Evolutionary conservation across 2,797 vertebrate species (phyloP).

Genomic region (Eidolon dupreanum): DNA sequence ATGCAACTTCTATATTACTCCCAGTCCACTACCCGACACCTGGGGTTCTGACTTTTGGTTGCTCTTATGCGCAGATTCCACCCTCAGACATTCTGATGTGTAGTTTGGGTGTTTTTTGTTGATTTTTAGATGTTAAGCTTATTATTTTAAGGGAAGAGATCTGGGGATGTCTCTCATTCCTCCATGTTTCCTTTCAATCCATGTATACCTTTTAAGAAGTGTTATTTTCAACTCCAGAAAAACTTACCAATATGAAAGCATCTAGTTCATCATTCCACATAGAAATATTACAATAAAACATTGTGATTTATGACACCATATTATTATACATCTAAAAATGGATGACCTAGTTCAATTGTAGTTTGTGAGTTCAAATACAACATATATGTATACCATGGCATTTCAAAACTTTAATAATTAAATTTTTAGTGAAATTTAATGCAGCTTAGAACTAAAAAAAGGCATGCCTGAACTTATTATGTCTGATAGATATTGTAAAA

Average conservation of each 20-base stretch:
- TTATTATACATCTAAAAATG: neutral
- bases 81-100: too few species aligned
- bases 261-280: neutral
- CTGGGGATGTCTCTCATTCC: too few species aligned
- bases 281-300: slow-evolving; percentile 20
- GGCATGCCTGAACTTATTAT: neutral
- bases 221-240: neutral
- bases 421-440: neutral
- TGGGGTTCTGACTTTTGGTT: too few species aligned
- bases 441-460: neutral
- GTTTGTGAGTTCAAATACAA: neutral
- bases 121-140: too few species aligned
- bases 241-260: neutral
- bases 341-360: neutral
- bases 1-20: too few species aligned
- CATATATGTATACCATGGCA: neutral
- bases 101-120: too few species aligned
- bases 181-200: too few species aligned
- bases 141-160: too few species aligned
- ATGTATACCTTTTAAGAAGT: neutral
- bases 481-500: neutral
- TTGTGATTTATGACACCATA: neutral
- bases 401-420: slow-evolving; percentile 19
- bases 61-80: too few species aligned
- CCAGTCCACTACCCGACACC: too few species aligned